phyloP scores from a whole-genome alignment of 1,140 invertebrate species.

The Hermetia illucens region DNA sequence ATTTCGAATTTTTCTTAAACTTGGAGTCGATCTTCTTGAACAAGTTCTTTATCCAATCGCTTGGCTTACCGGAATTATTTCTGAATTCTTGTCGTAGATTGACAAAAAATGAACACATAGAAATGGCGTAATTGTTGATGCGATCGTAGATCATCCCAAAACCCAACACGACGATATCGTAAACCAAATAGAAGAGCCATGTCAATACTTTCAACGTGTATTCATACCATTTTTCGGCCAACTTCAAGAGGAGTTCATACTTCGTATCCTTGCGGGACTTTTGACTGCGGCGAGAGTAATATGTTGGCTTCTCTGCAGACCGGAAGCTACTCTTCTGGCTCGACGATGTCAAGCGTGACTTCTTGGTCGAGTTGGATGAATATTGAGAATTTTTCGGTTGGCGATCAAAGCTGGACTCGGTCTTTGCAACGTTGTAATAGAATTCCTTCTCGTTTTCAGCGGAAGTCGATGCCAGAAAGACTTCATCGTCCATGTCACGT shows the following conservation, averaged over 20 bases:
- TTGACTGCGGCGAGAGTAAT: background rate
- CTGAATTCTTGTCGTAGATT: conserved; percentile 24
- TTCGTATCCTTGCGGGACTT: conserved; percentile 10
- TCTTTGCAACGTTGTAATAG: conserved; percentile 5
- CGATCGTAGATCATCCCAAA: conserved; percentile 53
- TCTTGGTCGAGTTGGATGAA: background rate
- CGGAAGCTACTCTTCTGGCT: too few species aligned
- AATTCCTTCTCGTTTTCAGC: conserved; percentile 10
- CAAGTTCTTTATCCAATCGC: conserved; percentile 23
- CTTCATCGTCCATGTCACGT: too few species aligned
- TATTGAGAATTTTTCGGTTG: background rate
- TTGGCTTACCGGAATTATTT: conserved; percentile 26
- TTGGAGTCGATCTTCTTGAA: conserved; percentile 24
- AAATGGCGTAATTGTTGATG: conserved; percentile 16
- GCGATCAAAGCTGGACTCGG: background rate
- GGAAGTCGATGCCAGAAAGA: background rate
- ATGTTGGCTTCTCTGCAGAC: too few species aligned
- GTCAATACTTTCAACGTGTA: conserved; percentile 47
- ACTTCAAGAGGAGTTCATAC: conserved; percentile 24
- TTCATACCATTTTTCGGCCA: conserved; percentile 42
- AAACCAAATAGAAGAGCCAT: conserved; percentile 64
- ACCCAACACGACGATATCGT: conserved; percentile 62
- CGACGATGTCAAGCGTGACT: too few species aligned
- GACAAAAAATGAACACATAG: conserved; percentile 11
- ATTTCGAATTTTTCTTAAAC: conserved; percentile 24